Conservation (phyloP, 2,888 invertebrate genomes). For the Ornithoptera priamus region DNA sequence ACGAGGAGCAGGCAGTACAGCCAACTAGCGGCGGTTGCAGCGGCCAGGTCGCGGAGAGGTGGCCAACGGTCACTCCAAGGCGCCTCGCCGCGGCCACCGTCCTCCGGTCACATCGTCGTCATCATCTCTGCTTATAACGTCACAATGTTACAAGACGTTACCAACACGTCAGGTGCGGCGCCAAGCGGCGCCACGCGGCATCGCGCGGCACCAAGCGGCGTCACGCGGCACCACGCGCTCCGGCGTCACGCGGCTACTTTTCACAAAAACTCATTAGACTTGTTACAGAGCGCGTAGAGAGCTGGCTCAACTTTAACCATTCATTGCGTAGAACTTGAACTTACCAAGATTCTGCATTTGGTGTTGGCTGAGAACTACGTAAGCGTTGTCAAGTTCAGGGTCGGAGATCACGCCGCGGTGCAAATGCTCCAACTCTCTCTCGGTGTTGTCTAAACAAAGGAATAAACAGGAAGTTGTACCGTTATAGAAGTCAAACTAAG, state of each 20-base stretch:
- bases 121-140: slow-evolving; percentile 56
- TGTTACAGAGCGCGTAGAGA: too few species aligned
- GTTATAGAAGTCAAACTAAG: too few species aligned
- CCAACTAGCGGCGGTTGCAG: slow-evolving; percentile 29
- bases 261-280: too few species aligned
- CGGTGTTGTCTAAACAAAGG: slow-evolving; percentile 53
- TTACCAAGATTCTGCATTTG: slow-evolving; percentile 75
- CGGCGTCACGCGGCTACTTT: too few species aligned
- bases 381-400: slow-evolving; percentile 58
- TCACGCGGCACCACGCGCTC: too few species aligned
- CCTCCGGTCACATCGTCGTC: slow-evolving; percentile 73
- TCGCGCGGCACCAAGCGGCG: too few species aligned
- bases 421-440: slow-evolving; percentile 63
- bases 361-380: slow-evolving; percentile 72
- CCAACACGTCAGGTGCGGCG: too few species aligned
- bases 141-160: background rate
- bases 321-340: background rate
- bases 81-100: slow-evolving; percentile 49
- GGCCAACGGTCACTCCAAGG: slow-evolving; percentile 69
- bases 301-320: too few species aligned
- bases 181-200: too few species aligned
- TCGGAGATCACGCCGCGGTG: slow-evolving; percentile 67
- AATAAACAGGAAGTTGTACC: too few species aligned
- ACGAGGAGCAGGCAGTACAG: slow-evolving; percentile 35
- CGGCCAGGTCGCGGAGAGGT: slow-evolving; percentile 40